Conservation (phyloP, 2,113 vertebrate genomes). For the Callithrix jacchus region DNA sequence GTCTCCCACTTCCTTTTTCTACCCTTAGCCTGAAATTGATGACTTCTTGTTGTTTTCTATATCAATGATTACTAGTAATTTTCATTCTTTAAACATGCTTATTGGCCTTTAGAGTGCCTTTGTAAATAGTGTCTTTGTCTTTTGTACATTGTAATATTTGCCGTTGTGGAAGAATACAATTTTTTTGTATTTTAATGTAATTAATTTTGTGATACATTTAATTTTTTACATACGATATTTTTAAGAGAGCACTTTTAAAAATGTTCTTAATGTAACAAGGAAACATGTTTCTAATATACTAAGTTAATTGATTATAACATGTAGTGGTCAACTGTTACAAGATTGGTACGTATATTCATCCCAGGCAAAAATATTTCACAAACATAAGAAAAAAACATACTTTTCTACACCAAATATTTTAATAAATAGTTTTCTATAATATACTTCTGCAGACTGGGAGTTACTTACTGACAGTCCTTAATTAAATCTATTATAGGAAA, state of each 20-base stretch:
- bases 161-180: not conserved
- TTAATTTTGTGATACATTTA: not conserved
- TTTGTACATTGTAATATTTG: not conserved
- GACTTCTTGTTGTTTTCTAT: not conserved
- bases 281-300: not conserved
- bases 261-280: not conserved
- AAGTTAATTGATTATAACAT: not conserved
- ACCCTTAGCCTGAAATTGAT: not conserved
- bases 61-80: not conserved
- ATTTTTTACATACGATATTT: not conserved
- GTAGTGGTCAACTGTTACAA: not conserved
- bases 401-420: not conserved
- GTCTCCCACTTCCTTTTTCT: not conserved
- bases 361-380: not conserved
- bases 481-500: not conserved
- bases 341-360: not conserved
- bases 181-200: not conserved
- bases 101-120: not conserved
- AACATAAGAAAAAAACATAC: not conserved
- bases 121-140: not conserved
- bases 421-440: not conserved
- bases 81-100: not conserved
- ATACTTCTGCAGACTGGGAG: not conserved
- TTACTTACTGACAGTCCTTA: not conserved
- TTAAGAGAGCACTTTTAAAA: not conserved